phyloP scores from a whole-genome alignment of 2,888 invertebrate genomes.

The Tinea semifulvella region DNA sequence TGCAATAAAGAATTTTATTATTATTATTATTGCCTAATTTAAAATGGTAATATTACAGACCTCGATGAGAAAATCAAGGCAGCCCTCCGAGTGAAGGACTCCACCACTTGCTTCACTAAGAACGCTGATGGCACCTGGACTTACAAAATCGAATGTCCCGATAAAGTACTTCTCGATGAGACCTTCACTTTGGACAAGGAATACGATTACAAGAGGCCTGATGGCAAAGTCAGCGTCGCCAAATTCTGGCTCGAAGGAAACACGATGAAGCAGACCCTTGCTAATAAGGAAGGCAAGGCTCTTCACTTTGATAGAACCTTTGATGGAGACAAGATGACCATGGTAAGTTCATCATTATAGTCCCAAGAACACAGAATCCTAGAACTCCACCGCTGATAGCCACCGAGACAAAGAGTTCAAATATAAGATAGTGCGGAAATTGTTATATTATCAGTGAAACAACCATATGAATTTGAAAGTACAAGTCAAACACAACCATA shows the following conservation, averaged over 20 bases:
- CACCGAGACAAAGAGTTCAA: too few species aligned
- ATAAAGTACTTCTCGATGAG: conserved; percentile 15
- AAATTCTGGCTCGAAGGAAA: conserved; percentile 17
- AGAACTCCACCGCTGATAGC: too few species aligned
- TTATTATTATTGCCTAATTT: too few species aligned
- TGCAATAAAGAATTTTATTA: too few species aligned
- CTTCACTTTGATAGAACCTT: conserved; percentile 18
- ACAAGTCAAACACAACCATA: too few species aligned
- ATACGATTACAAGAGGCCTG: conserved; percentile 20
- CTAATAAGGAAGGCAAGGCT: conserved; percentile 15
- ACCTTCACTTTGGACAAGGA: conserved; percentile 17
- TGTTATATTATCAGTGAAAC: too few species aligned
- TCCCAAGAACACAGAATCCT: too few species aligned
- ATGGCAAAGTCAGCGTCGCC: conserved; percentile 15
- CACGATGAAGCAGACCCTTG: conserved; percentile 17
- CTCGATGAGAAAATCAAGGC: conserved; percentile 11
- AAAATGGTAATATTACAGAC: conserved; percentile 7
- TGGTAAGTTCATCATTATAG: conserved; percentile 20
- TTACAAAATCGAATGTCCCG: conserved; percentile 16
- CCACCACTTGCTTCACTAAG: conserved; percentile 17
- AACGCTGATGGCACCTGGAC: conserved; percentile 20
- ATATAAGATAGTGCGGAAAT: too few species aligned
- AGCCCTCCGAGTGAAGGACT: conserved; percentile 15
- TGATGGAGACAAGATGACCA: conserved; percentile 16
- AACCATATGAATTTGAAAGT: too few species aligned